Evolutionary conservation across 2,888 invertebrate species (phyloP), one percentile per base, ranked within the genome.

Genomic region (Phorcus lineatus): DNA sequence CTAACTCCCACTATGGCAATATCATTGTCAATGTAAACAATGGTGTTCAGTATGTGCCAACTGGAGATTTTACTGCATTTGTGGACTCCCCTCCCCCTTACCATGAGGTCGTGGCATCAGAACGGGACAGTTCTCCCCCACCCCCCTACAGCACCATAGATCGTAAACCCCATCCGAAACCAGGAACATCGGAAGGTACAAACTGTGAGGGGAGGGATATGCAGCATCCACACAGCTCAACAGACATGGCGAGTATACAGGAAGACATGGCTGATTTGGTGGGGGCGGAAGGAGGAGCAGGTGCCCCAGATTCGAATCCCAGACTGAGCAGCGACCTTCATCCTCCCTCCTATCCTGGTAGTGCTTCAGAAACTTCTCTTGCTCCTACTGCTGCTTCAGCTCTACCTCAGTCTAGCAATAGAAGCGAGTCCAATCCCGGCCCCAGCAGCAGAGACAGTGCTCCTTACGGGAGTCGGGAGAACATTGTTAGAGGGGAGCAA

Each of bases 1-100:
- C 87, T 0, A 84, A 84, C 17, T 84, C 88, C 9, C 86, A 87
- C 78, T 88, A 87, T 83, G 89, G 90, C 54, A 90, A 90, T 82
- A 89, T 91, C 74, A 90, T 91, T 52, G 88, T 91, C 24, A 91
- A 89, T 86, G 90, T 90, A 2, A 91, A 91, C 81, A 91, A 90
- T 78, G 90, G 91, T 16, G 88, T 91, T 19, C 90, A 90, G 81
- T 91, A 88, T 81, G 87, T 90, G 16, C 89, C 90, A 24, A 79
- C 79, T 9, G 84, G 84, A 31, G 89, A 89, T 22, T 86, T 88
- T 57, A 78, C 85, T 40, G 66, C 84, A 0, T 78, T 86, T 31
- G 80, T 89, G 52, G 88, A 88, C 55, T 81, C 86, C 6, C 91
- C 91, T 9, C 90, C 91, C 0, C 86, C 91, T 2, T 91, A 91